Conservation (phyloP, 2,888 invertebrate genomes). For the Microplitis manilae region DNA sequence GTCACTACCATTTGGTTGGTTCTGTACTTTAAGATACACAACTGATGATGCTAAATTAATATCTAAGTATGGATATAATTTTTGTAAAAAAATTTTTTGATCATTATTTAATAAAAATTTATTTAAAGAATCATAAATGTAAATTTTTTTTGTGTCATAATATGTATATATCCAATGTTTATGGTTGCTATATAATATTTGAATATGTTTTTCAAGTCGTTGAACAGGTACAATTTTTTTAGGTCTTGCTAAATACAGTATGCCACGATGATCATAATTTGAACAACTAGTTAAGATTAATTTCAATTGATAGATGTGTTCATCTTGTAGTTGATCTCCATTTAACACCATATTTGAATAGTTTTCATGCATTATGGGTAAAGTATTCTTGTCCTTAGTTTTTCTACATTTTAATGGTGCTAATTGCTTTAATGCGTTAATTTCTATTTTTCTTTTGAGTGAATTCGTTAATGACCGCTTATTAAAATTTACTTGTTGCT, state of each 20-base stretch:
- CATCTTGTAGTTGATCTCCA: constrained; percentile 29
- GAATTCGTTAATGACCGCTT: too few species aligned
- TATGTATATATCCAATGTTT: constrained; percentile 45
- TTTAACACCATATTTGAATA: not conserved
- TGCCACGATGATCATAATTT: constrained; percentile 32
- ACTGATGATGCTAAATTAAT: constrained; percentile 14
- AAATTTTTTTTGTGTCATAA: constrained; percentile 37
- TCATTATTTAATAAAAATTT: constrained; percentile 34
- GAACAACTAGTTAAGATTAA: constrained; percentile 30
- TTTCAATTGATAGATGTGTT: constrained; percentile 39
- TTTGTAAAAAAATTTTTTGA: constrained; percentile 34
- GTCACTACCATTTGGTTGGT: constrained; percentile 36
- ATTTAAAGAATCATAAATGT: constrained; percentile 44
- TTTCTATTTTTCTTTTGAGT: too few species aligned
- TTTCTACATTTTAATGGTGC: too few species aligned
- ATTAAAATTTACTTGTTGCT: too few species aligned
- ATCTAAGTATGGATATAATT: constrained; percentile 35
- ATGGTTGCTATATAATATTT: constrained; percentile 43
- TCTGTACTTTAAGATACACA: constrained; percentile 34
- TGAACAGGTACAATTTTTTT: constrained; percentile 35
- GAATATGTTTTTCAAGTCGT: constrained; percentile 40
- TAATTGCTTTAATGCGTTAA: too few species aligned
- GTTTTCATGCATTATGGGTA: too few species aligned
- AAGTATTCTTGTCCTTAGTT: too few species aligned
- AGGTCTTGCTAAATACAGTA: constrained; percentile 27